These are phyloP conservation scores for Mastomys coucha DNA, from an alignment of 2,113 vertebrate species.

Conservation along the genomic window DNA sequence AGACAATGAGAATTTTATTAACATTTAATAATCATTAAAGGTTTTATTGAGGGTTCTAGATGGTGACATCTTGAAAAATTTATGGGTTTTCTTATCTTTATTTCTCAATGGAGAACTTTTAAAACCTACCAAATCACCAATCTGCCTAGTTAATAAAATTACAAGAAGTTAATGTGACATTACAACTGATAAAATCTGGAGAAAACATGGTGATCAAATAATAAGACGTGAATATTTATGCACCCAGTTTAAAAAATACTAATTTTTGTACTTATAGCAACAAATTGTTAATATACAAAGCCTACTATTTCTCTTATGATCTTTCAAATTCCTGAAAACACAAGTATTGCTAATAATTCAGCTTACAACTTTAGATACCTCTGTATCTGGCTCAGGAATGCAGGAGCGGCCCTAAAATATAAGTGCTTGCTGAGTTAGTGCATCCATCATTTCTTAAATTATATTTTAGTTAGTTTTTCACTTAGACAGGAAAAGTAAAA, in stretches of 20 bases:
- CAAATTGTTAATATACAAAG: not conserved
- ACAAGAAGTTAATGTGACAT: not conserved
- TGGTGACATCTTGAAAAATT: not conserved
- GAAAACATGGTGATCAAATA: not conserved
- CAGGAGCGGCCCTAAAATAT: too few species aligned
- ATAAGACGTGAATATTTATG: not conserved
- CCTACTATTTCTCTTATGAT: not conserved
- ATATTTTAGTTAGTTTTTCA: not conserved
- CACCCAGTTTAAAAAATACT: not conserved
- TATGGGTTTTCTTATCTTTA: rapidly evolving
- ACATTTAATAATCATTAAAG: not conserved
- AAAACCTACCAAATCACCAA: not conserved
- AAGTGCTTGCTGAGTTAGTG: too few species aligned
- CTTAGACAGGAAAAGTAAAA: not conserved
- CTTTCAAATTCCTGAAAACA: not conserved
- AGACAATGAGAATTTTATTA: not conserved
- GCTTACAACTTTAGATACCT: not conserved
- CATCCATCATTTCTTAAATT: not conserved
- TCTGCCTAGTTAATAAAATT: not conserved
- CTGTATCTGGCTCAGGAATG: not conserved
- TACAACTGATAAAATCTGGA: not conserved
- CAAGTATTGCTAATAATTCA: not conserved
- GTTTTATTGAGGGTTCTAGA: not conserved
- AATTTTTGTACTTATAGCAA: not conserved
- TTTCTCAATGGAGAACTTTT: not conserved